These are phyloP conservation scores for Notodonta ziczac DNA, from an alignment of 2,888 invertebrate species.

Conservation along the genomic window DNA sequence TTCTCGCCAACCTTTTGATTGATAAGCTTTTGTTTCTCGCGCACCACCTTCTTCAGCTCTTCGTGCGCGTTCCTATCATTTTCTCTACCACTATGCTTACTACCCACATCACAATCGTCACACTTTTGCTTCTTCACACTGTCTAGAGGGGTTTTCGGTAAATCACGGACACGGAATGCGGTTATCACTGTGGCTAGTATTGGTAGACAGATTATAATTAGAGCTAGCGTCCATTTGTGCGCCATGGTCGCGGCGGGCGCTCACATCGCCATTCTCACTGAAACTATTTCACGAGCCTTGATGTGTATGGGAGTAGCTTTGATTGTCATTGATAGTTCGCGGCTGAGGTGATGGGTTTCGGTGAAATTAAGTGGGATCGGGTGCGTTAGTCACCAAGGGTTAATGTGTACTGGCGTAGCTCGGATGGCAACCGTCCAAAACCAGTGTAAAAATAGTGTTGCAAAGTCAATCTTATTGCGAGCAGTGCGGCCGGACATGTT, in stretches of 20 bases:
- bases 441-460: conserved; percentile 78
- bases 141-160: conserved; percentile 64
- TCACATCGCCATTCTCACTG: conserved; percentile 82
- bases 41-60: conserved; percentile 59
- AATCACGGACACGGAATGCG: conserved; percentile 81
- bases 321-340: conserved; percentile 68
- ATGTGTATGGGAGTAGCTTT: conserved; percentile 41
- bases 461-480: conserved; percentile 64
- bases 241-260: conserved; percentile 73
- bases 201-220: conserved; percentile 77
- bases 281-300: conserved; percentile 58
- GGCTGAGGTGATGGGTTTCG: conserved; percentile 57
- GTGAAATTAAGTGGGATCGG: conserved; percentile 63
- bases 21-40: conserved; percentile 58
- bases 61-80: conserved; percentile 64
- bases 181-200: conserved; percentile 81
- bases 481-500: conserved; percentile 61
- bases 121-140: conserved; percentile 63
- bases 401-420: conserved; percentile 87
- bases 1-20: conserved; percentile 53
- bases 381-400: conserved; percentile 79
- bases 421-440: conserved; percentile 80
- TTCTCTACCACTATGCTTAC: conserved; percentile 68
- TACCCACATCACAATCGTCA: conserved; percentile 74
- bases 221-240: conserved; percentile 76